Percentiles rank a stretch among this genome's conserved stretches.
Conservation (phyloP, 2,797 vertebrate species). For the Eutrigla gurnardus region DNA sequence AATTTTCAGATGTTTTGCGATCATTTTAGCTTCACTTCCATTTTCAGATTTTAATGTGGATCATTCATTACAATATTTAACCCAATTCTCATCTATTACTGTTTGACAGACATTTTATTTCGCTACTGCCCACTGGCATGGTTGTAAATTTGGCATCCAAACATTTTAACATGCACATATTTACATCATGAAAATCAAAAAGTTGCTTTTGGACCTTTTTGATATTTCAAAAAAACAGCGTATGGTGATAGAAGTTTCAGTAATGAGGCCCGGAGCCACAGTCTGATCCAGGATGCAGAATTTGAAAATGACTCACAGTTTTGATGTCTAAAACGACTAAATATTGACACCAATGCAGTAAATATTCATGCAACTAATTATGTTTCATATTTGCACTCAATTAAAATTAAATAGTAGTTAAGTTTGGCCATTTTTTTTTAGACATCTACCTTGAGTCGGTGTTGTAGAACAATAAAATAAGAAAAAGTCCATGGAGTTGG, state of each 20-base stretch:
- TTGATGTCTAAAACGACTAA: neutral
- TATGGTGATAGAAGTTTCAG: neutral
- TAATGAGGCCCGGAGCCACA: neutral
- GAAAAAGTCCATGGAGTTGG: constrained; percentile 40
- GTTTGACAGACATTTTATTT: no score
- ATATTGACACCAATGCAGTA: neutral
- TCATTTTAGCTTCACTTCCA: no score
- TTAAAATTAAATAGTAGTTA: neutral
- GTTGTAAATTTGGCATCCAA: no score
- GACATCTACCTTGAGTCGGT: constrained; percentile 7
- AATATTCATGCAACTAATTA: neutral
- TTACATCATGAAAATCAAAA: no score
- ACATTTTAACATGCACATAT: no score
- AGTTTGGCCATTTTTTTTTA: neutral
- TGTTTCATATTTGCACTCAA: neutral
- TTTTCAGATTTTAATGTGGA: no score
- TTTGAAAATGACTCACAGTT: neutral
- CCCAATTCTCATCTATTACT: no score
- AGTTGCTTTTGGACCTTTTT: no score
- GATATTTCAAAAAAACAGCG: no score
- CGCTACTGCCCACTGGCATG: no score
- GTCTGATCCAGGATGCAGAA: neutral
- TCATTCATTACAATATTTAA: no score
- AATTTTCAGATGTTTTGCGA: no score
- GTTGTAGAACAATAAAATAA: constrained; percentile 21